Evolutionary conservation across 2,888 invertebrate species (phyloP).

Genomic region (Nasonia oneida): DNA sequence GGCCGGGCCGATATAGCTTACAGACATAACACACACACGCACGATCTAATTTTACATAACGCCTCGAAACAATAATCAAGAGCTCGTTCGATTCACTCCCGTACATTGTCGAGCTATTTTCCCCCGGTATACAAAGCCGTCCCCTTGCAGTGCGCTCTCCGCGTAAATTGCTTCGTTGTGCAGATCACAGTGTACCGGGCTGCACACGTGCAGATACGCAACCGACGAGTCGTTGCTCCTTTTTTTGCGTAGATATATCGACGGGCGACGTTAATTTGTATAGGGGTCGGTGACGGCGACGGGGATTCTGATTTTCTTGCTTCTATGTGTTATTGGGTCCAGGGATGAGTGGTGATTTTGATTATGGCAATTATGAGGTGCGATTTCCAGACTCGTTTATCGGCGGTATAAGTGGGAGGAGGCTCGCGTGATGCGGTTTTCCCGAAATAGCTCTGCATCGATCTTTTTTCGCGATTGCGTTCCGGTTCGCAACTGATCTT

Average conservation of each 20-base stretch:
- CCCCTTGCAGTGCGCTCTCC: too few species aligned
- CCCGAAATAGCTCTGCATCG: not conserved
- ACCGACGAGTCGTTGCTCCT: not conserved
- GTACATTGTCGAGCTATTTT: conserved; percentile 32
- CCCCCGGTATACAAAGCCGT: not conserved
- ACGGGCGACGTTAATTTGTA: conserved; percentile 3
- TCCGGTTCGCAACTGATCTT: not conserved
- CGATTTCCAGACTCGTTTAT: not conserved
- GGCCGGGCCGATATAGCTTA: not conserved
- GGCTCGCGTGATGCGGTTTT: not conserved
- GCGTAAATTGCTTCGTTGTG: conserved; percentile 20
- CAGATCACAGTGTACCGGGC: not conserved
- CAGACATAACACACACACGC: not conserved
- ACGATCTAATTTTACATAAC: conserved; percentile 10
- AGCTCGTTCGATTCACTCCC: conserved; percentile 22
- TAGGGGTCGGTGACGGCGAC: not conserved
- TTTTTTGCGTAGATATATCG: not conserved
- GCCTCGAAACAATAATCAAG: conserved; percentile 35
- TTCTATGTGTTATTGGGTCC: not conserved
- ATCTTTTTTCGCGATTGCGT: not conserved
- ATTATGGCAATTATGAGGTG: not conserved
- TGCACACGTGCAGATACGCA: not conserved
- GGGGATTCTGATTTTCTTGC: not conserved
- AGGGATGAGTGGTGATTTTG: not conserved
- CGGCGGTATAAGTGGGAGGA: not conserved